Evolutionary conservation across 2,113 vertebrate species (phyloP), one percentile per base, ranked within the genome.

Genomic region (Platanista minor): DNA sequence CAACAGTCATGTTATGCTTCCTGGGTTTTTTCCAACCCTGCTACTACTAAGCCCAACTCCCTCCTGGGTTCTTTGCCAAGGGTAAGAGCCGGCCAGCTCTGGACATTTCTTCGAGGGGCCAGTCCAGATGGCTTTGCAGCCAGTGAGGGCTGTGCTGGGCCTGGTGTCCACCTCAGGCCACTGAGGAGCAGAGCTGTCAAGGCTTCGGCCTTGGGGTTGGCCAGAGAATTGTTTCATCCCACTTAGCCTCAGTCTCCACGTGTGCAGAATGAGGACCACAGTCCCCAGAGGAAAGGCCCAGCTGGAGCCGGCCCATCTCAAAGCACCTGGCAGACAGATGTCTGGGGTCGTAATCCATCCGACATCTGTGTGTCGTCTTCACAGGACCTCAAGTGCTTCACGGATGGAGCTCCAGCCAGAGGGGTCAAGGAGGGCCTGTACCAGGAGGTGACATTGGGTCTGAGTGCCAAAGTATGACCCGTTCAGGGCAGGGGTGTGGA

Each of bases 1-100:
- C 46, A 13, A 3, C 0, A 46, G 2, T 13, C 64, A 10, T 0
- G 6, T 7, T 4, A 3, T 3, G 1, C 29, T 8, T 66, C 31
- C 9, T 3, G 33, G 3, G 23, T 6, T 2, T 25, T 33, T 21
- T 7, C 59, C 59, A 49, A 6, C 10, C 1, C 20, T 4, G 41
- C 9, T 8, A 0, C 71, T 2, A 1, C 64, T 2, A 2, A 23
- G 85, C 59, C 57, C 3, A 0, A 0, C 1, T 39, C 29, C 39
- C 2, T 5, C 33, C 33, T 20, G 57, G 54, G 17, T 31, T n/a
- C 86, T n/a, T 9, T 1, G 15, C 1, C 2, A 18, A 12, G 9
- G 46, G 57, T 1, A 0, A 57, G 31, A 21, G 1, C 83, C 8
- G 1, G 23, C 13, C 74, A 27, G 5, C 31, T 4, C 29, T 2